Evolutionary conservation across 2,797 vertebrate genomes (phyloP), one percentile per base, ranked within the genome.

Genomic region (Coracias cyanogaster): DNA sequence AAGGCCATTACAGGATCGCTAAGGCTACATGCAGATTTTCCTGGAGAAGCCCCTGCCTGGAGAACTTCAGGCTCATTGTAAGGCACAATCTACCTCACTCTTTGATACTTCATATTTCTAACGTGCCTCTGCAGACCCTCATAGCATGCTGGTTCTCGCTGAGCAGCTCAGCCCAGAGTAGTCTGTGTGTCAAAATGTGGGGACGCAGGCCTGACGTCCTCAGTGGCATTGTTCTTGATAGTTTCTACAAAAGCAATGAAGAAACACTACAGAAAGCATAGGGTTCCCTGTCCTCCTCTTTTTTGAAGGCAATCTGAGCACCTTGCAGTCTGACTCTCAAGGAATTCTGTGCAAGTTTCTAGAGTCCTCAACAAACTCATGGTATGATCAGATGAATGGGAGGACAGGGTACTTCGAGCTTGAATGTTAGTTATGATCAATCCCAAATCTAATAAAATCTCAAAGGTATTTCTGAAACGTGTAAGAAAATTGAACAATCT

Each of bases 121-220:
- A 26, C 2, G 8, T 22, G 26, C 11, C 33, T 66, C 39, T 60
- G 64, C 51, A 64, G 69, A 70, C 37, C 7, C 21, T 51, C 46
- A 0, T 26, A 22, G 43, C 2, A 12, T 2, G 8, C 16, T 31
- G 26, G 33, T 46, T 4, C 60, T 77, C 15, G 0, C 17, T 7
- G 31, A 49, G 45, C 51, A 4, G 35, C 77, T 17, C 26, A 11
- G 35, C 28, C 48, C 25, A 2, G 15, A n/a, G 65, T 0, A 0
- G 24, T 20, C 31, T 31, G 35, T 8, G 1, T 5, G 24, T 17
- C 0, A 3, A 5, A 28, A 5, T 1, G 2, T 6, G 18, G 60
- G 46, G 37, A 62, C 6, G 0, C 0, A 11, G 35, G 54, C n/a
- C 22, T 64, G 67, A 12, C 6, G 11, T 35, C 26, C 72, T 43